Base-by-base conservation (phyloP, 2,888 invertebrate genomes). In the Tenodera sinensis region DNA sequence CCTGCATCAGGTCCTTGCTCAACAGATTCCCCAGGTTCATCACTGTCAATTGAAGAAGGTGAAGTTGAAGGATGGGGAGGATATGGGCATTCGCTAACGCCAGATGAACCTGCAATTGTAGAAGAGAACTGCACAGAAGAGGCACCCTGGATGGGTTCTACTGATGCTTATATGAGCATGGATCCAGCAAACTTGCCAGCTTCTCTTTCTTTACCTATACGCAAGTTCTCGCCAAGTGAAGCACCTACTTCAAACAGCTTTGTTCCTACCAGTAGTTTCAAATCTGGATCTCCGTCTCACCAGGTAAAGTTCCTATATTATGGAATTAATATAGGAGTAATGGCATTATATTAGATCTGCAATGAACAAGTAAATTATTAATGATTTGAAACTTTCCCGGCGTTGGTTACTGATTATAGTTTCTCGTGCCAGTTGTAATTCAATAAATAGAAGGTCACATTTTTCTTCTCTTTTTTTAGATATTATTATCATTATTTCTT, bases 1-100 rank as follows among this genome's bases (percentile, higher is more conserved):
- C 95, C 96, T 83, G 95, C 95, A 42, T 95, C 95, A 83, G 95
- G 94, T 90, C 93, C 94, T 0, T 94, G 94, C 91, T 95, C 95
- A 88, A 95, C 96, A 0, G 96, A 96, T 92, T 96, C 96, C 28
- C 96, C 96, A 83, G 96, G 96, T 54, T 96, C 96, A 0, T 96
- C 96, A 3, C 93, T 96, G 85, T 96, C 96, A 88, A 95, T 96
- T 91, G 95, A 96, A 91, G 96, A 96, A 89, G 93, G 94, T 3
- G 95, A 95, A 93, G 83, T 83, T 91, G 91, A 91, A 90, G 91
- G 91, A 88, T 90, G 91, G 91, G 88, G 90, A 84, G 91, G 95
- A 90, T 94, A 94, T 91, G 94, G 94, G 27, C 94, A 94, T 91
- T 94, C 95, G 4, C 92, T 95, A 88, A 95, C 95, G 0, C 95